Base-by-base conservation (phyloP, 2,888 invertebrate genomes). In the Tachystola acroxantha region DNA sequence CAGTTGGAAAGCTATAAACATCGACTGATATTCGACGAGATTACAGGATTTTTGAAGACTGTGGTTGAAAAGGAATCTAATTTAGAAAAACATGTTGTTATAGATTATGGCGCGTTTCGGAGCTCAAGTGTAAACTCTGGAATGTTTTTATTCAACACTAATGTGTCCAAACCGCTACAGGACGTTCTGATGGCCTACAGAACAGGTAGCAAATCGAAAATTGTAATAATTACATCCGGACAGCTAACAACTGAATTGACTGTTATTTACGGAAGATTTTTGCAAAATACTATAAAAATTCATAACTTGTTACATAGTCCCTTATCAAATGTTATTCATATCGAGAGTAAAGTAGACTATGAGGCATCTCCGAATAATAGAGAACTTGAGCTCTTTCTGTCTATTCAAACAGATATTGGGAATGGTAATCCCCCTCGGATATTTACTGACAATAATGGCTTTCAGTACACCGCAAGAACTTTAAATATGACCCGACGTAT, bases 121-220 rank as follows among this genome's bases (percentile, higher is more conserved):
- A 96, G 96, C 39, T 94, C 95, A 0, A 93, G 94, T 66, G 92
- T 93, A 57, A 94, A 96, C 70, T 96, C 97, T 9, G 99, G 99
- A 0, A 97, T 98, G 9, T 99, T 98, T 72, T 89, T 99, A 10
- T 98, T 99, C 65, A 96, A 97, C 79, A 96, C 94, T 0, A 93
- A 94, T 57, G 89, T 93, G 10, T 89, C 91, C 3, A 96, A 95
- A 42, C 93, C 93, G 16, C 91, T 96, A 58, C 89, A 92, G 50
- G 94, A 96, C 64, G 90, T 95, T 13, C 75, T 95, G 28, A 89
- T 90, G 41, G 91, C 91, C 27, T 95, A 93, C 57, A 88, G 89
- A 45, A 88, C 89, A 3, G 91, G 92, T 45, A 84, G 37, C 1
- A 65, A 63, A 42, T 38, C 56, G 40, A 91, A 91, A 49, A 46